Evolutionary conservation across 2,113 vertebrate genomes (phyloP).

Genomic region (Pelmatolapia mariae): DNA sequence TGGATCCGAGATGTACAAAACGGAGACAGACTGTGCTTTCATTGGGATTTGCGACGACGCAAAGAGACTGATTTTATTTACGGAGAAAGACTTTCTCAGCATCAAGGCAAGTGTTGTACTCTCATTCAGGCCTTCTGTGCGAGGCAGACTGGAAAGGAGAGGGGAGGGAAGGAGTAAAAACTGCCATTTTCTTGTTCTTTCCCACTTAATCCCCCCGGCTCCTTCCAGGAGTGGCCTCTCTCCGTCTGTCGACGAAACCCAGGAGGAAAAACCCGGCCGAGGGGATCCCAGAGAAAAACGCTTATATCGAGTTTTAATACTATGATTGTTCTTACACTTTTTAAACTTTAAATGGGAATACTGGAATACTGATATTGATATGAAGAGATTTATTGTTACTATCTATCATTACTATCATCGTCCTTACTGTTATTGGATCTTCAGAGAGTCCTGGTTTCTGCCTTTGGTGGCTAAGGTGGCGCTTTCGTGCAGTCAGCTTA

Average conservation of each 20-base stretch:
- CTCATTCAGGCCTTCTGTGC: conserved; percentile 21
- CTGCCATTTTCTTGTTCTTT: conserved; percentile 68
- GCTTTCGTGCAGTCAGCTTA: not conserved
- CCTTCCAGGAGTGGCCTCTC: conserved; percentile 32
- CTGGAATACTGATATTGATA: conserved; percentile 64
- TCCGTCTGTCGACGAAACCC: conserved; percentile 16
- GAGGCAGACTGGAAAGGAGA: conserved; percentile 32
- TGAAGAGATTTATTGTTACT: conserved; percentile 67
- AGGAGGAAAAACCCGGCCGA: conserved; percentile 17
- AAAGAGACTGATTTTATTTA: conserved; percentile 35
- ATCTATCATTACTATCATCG: conserved; percentile 67
- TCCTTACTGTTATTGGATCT: conserved; percentile 69
- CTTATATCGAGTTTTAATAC: conserved; percentile 75
- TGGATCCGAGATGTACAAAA: conserved; percentile 43
- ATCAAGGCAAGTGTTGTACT: conserved; percentile 19
- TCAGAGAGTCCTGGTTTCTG: conserved; percentile 2
- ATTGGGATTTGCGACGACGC: not conserved
- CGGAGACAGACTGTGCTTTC: conserved; percentile 49
- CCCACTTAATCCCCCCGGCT: conserved; percentile 44
- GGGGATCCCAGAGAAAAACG: conserved; percentile 42
- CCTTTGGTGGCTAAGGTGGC: not conserved
- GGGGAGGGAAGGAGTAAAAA: conserved; percentile 55
- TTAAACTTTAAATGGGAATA: conserved; percentile 72
- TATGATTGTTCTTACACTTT: conserved; percentile 74
- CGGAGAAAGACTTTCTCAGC: conserved; percentile 39